Conservation (phyloP, 2,888 invertebrate species). For the Drosophila quinaria region DNA sequence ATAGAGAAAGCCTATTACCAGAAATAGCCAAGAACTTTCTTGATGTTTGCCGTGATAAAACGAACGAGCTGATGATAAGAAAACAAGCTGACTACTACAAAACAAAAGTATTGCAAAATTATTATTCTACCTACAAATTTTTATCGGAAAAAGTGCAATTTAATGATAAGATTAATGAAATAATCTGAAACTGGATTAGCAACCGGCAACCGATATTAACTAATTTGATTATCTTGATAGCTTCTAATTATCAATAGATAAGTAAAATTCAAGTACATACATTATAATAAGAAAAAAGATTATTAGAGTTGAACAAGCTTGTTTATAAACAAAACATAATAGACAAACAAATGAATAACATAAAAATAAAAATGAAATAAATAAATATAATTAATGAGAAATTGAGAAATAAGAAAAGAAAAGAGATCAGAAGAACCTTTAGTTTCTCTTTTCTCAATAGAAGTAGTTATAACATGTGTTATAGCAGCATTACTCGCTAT, state of each 20-base stretch:
- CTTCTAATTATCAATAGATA: neutral
- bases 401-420: too few species aligned
- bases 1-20: neutral
- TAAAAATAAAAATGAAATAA: too few species aligned
- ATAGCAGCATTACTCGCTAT: too few species aligned
- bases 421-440: too few species aligned
- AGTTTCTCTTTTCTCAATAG: too few species aligned
- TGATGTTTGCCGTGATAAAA: neutral
- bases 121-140: neutral
- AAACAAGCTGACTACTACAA: neutral
- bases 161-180: neutral
- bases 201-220: neutral
- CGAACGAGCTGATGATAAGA: neutral
- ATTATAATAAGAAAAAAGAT: neutral
- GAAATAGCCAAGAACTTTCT: neutral
- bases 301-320: neutral
- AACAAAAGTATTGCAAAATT: too few species aligned
- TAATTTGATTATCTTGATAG: conserved; percentile 4
- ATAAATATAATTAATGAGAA: too few species aligned
- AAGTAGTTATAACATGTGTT: too few species aligned
- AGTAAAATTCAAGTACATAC: neutral
- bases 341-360: too few species aligned
- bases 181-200: neutral
- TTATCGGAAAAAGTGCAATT: neutral
- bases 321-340: conserved; percentile 1